These are phyloP conservation scores for Drosophila teissieri DNA, from an alignment of 1,140 invertebrate genomes.

Conservation along the genomic window DNA sequence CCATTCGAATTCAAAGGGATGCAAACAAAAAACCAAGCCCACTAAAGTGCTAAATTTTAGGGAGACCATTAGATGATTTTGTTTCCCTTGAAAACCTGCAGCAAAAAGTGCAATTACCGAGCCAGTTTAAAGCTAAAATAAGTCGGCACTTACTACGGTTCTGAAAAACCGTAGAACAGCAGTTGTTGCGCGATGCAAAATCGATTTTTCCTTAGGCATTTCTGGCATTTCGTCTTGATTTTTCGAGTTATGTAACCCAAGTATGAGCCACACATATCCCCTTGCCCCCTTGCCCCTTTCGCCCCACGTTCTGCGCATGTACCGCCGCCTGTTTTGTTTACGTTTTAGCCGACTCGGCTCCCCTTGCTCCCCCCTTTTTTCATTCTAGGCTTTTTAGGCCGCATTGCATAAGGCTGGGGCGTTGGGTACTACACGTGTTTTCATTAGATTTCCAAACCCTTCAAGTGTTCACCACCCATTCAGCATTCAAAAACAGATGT, in stretches of 20 bases:
- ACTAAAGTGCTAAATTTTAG: too few species aligned
- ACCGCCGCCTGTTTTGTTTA: conserved; percentile 55
- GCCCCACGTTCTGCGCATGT: conserved; percentile 25
- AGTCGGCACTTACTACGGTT: neutral
- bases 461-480: conserved; percentile 55
- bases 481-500: conserved; percentile 27
- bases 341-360: conserved; percentile 29
- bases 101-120: neutral
- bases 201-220: conserved; percentile 63
- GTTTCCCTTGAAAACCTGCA: neutral
- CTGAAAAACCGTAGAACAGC: conserved; percentile 13
- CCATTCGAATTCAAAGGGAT: too few species aligned
- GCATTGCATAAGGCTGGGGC: conserved; percentile 56
- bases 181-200: conserved; percentile 43
- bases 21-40: too few species aligned
- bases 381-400: neutral
- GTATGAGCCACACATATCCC: neutral
- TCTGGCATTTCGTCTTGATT: conserved; percentile 48
- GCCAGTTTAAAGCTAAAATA: neutral
- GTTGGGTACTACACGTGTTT: conserved; percentile 58
- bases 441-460: conserved; percentile 72
- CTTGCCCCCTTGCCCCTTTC: neutral
- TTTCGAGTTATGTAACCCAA: conserved; percentile 62
- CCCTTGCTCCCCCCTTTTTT: neutral
- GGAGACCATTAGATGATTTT: too few species aligned